Evolutionary conservation across 2,888 invertebrate species (phyloP).

Genomic region (Eupithecia pulchellata): DNA sequence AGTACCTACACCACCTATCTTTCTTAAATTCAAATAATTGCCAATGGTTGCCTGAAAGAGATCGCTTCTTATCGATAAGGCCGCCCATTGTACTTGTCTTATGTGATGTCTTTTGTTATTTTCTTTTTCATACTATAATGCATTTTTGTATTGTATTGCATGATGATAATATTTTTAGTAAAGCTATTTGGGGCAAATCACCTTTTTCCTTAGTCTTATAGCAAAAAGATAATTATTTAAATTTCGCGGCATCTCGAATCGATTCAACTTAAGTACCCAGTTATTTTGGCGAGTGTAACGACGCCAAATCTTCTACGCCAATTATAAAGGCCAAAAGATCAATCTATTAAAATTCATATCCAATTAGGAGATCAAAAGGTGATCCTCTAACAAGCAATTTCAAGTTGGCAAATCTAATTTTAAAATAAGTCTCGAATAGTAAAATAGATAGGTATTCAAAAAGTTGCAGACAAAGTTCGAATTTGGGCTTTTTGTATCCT

Average conservation of each 20-base stretch:
- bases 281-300: not conserved
- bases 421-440: not conserved
- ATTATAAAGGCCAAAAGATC: conserved; percentile 18
- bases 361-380: conserved; percentile 9
- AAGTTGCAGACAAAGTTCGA: not conserved
- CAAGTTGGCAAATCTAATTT: not conserved
- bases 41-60: no score
- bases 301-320: conserved; percentile 9
- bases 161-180: not conserved
- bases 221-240: no score
- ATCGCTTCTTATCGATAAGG: no score
- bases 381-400: conserved; percentile 3
- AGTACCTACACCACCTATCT: no score
- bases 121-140: no score
- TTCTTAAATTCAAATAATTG: no score
- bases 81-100: no score
- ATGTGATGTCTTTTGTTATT: no score
- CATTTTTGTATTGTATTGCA: no score
- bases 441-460: not conserved
- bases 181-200: no score
- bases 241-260: no score
- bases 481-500: not conserved
- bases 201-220: not conserved
- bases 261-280: no score
- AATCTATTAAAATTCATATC: conserved; percentile 14